Evolutionary conservation across 2,113 vertebrate genomes (phyloP).

Genomic region (Cochlearius cochlearius): DNA sequence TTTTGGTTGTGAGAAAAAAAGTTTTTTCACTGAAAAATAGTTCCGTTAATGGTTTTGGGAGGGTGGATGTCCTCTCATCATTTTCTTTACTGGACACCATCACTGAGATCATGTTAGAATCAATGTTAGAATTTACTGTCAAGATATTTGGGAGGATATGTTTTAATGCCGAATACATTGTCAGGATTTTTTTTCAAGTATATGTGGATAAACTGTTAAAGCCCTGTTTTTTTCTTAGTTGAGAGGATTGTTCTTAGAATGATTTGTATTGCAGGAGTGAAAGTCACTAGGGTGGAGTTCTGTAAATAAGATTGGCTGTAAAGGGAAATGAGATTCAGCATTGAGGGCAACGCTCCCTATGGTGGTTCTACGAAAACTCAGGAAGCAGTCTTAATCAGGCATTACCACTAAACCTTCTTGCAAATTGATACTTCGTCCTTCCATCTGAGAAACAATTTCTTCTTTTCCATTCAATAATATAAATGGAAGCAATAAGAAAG

Average conservation of each 20-base stretch:
- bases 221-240: neutral
- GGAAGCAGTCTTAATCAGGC: neutral
- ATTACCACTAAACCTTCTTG: neutral
- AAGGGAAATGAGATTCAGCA: neutral
- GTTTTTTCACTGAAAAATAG: neutral
- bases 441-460: neutral
- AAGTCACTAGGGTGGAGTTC: neutral
- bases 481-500: neutral
- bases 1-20: neutral
- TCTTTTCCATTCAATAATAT: neutral
- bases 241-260: neutral
- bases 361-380: neutral
- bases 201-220: neutral
- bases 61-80: neutral
- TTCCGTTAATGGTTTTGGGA: neutral
- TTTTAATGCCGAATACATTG: neutral
- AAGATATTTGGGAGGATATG: neutral
- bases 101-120: neutral
- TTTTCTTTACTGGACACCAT: neutral
- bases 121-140: neutral
- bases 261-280: neutral
- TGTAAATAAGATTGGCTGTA: neutral
- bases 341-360: neutral
- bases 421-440: neutral
- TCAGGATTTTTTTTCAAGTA: neutral